Conservation (phyloP, 2,797 vertebrate species). For the Neostethus bicornis region DNA sequence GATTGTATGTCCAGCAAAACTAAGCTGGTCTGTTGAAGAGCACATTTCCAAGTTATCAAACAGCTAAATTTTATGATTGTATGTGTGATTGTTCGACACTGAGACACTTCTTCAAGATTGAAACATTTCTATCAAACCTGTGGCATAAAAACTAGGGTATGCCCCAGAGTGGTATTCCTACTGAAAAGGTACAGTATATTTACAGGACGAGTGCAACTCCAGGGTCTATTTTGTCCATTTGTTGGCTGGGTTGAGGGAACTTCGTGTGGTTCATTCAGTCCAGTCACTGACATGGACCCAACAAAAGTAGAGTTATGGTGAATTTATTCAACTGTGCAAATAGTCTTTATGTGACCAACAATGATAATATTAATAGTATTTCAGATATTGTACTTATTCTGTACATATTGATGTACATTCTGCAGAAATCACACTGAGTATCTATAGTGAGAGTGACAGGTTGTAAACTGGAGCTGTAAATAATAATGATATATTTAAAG, state of each 20-base stretch:
- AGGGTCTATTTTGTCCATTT: slow-evolving; percentile 66
- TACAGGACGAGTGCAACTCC: slow-evolving; percentile 65
- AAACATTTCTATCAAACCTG: too few relatives aligned
- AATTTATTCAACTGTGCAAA: slow-evolving; percentile 72
- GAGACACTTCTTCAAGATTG: too few relatives aligned
- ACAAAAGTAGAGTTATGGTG: slow-evolving; percentile 54
- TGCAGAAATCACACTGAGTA: slow-evolving; percentile 74
- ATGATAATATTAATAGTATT: slow-evolving; percentile 82
- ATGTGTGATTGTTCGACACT: too few relatives aligned
- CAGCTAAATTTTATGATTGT: too few relatives aligned
- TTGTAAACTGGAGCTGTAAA: slow-evolving; percentile 80
- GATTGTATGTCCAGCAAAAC: slow-evolving; percentile 22
- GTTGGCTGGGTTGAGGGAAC: slow-evolving; percentile 44
- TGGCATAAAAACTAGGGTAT: too few relatives aligned
- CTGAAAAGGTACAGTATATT: too few relatives aligned
- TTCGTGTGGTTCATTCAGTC: slow-evolving; percentile 42
- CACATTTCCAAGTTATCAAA: too few relatives aligned
- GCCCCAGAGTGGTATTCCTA: too few relatives aligned
- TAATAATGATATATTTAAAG: slow-evolving; percentile 83
- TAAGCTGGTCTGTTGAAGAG: too few relatives aligned
- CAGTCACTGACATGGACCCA: slow-evolving; percentile 39
- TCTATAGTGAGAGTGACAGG: slow-evolving; percentile 74
- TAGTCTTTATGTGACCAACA: slow-evolving; percentile 76
- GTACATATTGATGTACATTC: slow-evolving; percentile 84
- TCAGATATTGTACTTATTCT: slow-evolving; percentile 76